Percentiles rank a stretch among this genome's conserved stretches.
These are phyloP conservation scores for Microtus montanus DNA, from an alignment of 2,113 vertebrate genomes.

Conservation along the genomic window DNA sequence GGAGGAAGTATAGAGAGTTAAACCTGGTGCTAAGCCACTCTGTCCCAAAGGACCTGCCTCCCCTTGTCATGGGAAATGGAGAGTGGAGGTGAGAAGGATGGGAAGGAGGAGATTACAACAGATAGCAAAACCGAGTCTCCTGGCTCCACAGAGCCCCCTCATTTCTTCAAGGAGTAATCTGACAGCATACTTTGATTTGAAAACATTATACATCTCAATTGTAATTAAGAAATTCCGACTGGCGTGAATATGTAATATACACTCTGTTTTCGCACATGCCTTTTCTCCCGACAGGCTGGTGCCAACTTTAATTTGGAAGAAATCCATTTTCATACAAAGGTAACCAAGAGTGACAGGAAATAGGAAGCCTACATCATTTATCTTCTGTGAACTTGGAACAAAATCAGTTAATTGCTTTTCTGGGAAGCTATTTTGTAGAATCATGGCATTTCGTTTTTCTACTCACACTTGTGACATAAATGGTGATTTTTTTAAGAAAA, in stretches of 20 bases:
- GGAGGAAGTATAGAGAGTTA: fast-evolving
- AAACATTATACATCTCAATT: conserved; percentile 76
- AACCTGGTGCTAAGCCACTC: neutral
- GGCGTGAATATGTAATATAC: conserved; percentile 79
- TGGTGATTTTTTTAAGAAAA: conserved; percentile 52
- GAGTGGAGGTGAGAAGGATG: neutral
- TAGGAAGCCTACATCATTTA: conserved; percentile 79
- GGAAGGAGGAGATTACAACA: neutral
- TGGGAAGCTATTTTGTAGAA: conserved; percentile 84
- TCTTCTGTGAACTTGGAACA: conserved; percentile 80
- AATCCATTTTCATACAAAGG: conserved; percentile 87
- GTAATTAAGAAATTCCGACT: conserved; percentile 79
- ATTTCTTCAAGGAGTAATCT: conserved; percentile 59
- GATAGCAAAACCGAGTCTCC: conserved; percentile 41
- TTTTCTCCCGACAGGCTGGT: conserved; percentile 83
- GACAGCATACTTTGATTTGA: conserved; percentile 62
- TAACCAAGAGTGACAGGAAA: conserved; percentile 87
- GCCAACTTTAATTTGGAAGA: conserved; percentile 86
- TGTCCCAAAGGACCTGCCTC: neutral
- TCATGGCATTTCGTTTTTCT: conserved; percentile 71
- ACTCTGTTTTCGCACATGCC: conserved; percentile 78
- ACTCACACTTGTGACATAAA: conserved; percentile 67
- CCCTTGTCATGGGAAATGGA: neutral
- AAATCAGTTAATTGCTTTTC: conserved; percentile 85
- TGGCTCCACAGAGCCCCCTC: neutral